phyloP scores from a whole-genome alignment of 2,888 invertebrate species.

The Lepidocyrtinus sp. region DNA sequence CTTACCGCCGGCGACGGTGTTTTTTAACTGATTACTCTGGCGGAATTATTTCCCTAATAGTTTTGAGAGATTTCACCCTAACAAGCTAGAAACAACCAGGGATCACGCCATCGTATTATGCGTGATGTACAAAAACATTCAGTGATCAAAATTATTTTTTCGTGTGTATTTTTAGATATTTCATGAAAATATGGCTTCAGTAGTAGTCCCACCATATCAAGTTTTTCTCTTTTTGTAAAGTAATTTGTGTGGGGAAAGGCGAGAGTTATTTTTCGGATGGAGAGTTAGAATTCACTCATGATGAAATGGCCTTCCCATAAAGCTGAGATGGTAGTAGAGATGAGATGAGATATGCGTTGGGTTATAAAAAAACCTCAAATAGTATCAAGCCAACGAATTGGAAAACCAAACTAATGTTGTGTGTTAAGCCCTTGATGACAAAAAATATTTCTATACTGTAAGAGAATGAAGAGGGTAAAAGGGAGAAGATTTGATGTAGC shows the following conservation, averaged over 20 bases:
- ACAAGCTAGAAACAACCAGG: background rate
- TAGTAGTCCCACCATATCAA: too few relatives aligned
- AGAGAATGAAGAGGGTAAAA: background rate
- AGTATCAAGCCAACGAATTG: conserved; percentile 51
- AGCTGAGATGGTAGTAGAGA: conserved; percentile 8
- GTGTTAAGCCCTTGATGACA: conserved; percentile 55
- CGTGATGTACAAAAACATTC: too few relatives aligned
- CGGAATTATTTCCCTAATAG: conserved; percentile 12
- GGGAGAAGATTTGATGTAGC: background rate
- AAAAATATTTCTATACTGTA: conserved; percentile 21
- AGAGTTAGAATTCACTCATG: too few relatives aligned
- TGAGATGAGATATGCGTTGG: conserved; percentile 26
- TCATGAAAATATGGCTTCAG: too few relatives aligned
- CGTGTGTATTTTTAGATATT: too few relatives aligned
- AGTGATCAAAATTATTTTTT: too few relatives aligned
- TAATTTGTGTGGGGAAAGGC: too few relatives aligned
- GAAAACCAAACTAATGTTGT: conserved; percentile 56
- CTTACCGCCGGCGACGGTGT: background rate
- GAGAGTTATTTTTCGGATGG: too few relatives aligned
- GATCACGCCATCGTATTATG: background rate
- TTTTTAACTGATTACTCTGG: background rate
- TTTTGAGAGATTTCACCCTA: background rate
- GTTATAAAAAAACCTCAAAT: conserved; percentile 42
- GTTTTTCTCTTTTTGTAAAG: too few relatives aligned
- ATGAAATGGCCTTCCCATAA: background rate